Base-by-base conservation (phyloP, 2,113 vertebrate genomes). In the Antigone vipio region DNA sequence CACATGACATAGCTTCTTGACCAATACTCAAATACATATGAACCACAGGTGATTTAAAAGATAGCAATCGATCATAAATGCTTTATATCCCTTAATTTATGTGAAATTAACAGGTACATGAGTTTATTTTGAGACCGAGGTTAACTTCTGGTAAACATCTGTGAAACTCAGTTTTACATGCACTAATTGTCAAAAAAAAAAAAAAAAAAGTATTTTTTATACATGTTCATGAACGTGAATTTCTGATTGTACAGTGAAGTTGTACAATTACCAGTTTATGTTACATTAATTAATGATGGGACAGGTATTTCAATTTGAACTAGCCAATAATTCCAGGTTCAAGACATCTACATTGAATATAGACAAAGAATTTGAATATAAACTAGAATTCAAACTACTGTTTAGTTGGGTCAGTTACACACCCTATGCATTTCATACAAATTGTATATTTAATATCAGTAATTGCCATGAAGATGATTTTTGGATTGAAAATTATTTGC, bases 401-500 rank as follows among this genome's bases (percentile, higher is more conserved):
- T 34, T 96, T 78, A 76, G 62, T 38, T 88, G 68, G 44, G 85
- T 85, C 40, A 78, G 32, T 89, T 93, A 69, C 58, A 64, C 12
- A 68, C 42, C 58, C 45, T 38, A 42, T 56, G 63, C 22, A 29
- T 87, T 91, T 95, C 16, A 60, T 45, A 44, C 29, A 72, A 73
- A 69, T 62, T 85, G 40, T 62, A 34, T 53, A 83, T 77, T 92
- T 82, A 76, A 83, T 58, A 59, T 69, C 59, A 78, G n/a, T 90
- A 94, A 88, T 76, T 76, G 27, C 78, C 42, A 50, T 50, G 58
- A 91, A 94, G 66, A 91, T 67, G 29, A 86, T 78, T 93, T 94
- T 78, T 69, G 84, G 77, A 93, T 26, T 49, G 91, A 83, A 93
- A 96, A 94, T 87, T 75, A 85, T 92, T 96, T 93, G 34, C 67